A percentile compares a stretch with the other conserved stretches of the same genome.
Evolutionary conservation across 53 echinoderm and acorn worm genomes (phyloP).

Genomic region (Glandiceps talaboti): DNA sequence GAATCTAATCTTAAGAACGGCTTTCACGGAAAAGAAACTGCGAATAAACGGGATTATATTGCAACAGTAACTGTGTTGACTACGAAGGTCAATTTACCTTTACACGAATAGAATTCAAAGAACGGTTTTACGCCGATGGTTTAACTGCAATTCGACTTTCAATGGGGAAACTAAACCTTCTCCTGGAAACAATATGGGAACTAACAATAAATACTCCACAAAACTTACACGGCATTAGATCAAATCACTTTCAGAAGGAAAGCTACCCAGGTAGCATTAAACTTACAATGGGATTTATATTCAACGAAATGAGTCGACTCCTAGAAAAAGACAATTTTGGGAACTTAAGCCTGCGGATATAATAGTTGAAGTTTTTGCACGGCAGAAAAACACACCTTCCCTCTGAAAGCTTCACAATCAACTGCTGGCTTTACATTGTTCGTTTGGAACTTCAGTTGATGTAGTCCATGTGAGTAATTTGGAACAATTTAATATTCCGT

Average conservation of each 20-base stretch:
- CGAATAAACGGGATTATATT: too few relatives aligned
- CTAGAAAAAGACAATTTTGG: neutral
- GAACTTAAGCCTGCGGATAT: neutral
- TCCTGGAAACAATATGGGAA: too few relatives aligned
- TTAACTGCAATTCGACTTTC: too few relatives aligned
- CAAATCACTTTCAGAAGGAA: neutral
- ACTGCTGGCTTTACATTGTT: neutral
- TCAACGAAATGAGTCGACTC: neutral
- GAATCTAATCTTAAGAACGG: too few relatives aligned
- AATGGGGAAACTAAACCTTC: too few relatives aligned
- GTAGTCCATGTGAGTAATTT: neutral
- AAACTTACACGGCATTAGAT: neutral
- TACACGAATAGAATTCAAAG: too few relatives aligned
- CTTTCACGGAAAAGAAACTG: too few relatives aligned
- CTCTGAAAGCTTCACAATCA: neutral
- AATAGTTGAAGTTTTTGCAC: neutral
- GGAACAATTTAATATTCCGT: neutral
- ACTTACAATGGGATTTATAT: neutral
- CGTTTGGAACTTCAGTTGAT: neutral
- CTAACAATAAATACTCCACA: too few relatives aligned
- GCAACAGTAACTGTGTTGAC: too few relatives aligned
- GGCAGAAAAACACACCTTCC: neutral
- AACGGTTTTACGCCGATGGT: too few relatives aligned
- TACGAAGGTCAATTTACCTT: too few relatives aligned
- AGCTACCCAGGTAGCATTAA: neutral